Percentiles rank a stretch among this genome's conserved stretches.
Evolutionary conservation across 92 coral and sea anemone genomes (phyloP).

Genomic region (Zoanthus sansibaricus): DNA sequence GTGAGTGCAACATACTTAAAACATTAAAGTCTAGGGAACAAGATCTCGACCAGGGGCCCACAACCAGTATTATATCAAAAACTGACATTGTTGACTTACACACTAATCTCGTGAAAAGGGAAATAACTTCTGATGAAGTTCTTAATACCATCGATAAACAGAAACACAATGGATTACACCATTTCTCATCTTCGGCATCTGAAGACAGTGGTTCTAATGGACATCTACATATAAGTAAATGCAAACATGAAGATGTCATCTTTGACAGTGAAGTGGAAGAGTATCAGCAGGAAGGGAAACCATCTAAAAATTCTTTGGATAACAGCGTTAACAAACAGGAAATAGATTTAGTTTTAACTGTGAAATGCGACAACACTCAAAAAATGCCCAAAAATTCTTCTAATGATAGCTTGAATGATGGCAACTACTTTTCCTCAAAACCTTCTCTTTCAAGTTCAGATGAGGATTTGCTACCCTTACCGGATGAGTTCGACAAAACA

Average conservation of each 20-base stretch:
- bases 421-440: not conserved
- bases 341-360: not conserved
- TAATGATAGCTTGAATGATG: not conserved
- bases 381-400: not conserved
- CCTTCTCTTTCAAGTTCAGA: not conserved
- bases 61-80: not conserved
- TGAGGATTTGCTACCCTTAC: slow-evolving; percentile 8
- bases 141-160: not conserved
- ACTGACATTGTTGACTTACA: too few relatives aligned
- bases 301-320: not conserved
- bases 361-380: not conserved
- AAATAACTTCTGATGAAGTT: not conserved
- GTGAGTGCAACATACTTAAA: not conserved
- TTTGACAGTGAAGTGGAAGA: not conserved
- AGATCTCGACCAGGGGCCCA: too few relatives aligned
- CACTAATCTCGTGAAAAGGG: not conserved
- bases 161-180: not conserved
- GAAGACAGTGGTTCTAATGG: not conserved
- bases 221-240: not conserved
- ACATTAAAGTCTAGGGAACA: not conserved
- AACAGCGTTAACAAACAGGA: not conserved
- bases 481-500: slow-evolving; percentile 33
- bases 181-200: not conserved
- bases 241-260: not conserved
- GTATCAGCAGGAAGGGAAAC: not conserved